These are phyloP conservation scores for Pocillopora grandis DNA, from an alignment of 92 coral and sea anemone genomes.

Conservation along the genomic window DNA sequence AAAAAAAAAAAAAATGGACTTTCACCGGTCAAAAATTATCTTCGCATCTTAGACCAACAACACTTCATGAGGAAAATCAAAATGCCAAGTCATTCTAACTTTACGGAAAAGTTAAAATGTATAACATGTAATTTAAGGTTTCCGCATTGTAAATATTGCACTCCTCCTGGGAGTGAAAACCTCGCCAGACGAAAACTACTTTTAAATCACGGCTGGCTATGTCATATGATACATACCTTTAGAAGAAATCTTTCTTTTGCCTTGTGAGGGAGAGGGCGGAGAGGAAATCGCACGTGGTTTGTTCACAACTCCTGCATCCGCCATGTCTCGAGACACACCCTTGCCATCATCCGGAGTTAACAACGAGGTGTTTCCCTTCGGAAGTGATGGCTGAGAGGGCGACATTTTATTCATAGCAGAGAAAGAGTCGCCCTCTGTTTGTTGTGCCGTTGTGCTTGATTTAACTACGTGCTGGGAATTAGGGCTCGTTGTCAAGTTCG, in stretches of 20 bases:
- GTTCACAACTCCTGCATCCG: conserved; percentile 22
- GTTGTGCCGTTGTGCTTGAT: not conserved
- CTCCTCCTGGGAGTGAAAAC: no score
- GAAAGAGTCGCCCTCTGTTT: not conserved
- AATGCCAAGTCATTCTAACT: no score
- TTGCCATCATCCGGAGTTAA: not conserved
- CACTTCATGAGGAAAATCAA: no score
- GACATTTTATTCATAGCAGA: not conserved
- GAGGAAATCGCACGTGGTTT: conserved; percentile 23
- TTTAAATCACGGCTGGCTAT: not conserved
- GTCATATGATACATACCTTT: conserved; percentile 6
- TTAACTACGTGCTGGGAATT: not conserved
- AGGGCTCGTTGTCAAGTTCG: not conserved
- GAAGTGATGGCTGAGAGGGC: not conserved
- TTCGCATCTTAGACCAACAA: no score
- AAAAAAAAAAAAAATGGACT: no score
- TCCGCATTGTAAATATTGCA: no score
- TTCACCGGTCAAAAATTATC: no score
- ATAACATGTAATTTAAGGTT: no score
- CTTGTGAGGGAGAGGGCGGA: not conserved
- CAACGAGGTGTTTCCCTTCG: not conserved
- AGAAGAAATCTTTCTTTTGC: conserved; percentile 2
- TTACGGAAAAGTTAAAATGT: no score
- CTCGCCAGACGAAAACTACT: not conserved
- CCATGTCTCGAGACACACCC: conserved; percentile 3